Base-by-base conservation (phyloP, 2,113 vertebrate species). In the Sinosuthora webbiana region DNA sequence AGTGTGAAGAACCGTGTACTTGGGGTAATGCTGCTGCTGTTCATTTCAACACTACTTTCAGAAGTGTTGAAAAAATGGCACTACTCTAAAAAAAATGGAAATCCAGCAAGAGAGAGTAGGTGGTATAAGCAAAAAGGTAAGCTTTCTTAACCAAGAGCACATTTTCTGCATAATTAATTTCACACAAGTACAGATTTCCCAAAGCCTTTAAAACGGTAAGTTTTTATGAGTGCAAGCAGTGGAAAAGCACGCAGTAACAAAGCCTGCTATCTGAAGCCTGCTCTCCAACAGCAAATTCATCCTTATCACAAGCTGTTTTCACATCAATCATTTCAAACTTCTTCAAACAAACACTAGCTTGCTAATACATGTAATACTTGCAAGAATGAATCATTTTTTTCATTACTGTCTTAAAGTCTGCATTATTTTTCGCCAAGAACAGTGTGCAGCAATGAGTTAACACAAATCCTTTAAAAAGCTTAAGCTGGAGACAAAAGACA, bases 371-470 rank as follows among this genome's bases (percentile, higher is more conserved):
- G 7, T 5, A 50, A 20, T 37, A n/a, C 4, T 62, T 60, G 18
- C 7, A 67, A 71, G 93, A 83, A n/a, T 6, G 0, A 60, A 2
- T 15, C 1, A 0, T 65, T 50, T 45, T 47, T 5, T 1, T 19
- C 33, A 56, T 13, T 5, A 47, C 45, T 47, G 6, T 45, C 50
- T 22, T 57, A 21, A 65, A 87, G 3, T 15, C 22, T 31, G 15
- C 8, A 7, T 53, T 91, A 24, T 76, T 65, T 78, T 62, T 59
- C 16, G 56, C 10, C 31, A 47, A 59, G 52, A 82, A 55, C 4
- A 7, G 2, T 24, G 15, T 23, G 30, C 39, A 31, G 35, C 57
- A 63, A 33, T 21, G 10, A 88, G 16, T 30, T 52, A 55, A 79
- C 4, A 33, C 11, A 41, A 78, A 55, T 59, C 42, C 57, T 47